Base-by-base conservation (phyloP, 2,113 vertebrate species). In the Raja brachyura region DNA sequence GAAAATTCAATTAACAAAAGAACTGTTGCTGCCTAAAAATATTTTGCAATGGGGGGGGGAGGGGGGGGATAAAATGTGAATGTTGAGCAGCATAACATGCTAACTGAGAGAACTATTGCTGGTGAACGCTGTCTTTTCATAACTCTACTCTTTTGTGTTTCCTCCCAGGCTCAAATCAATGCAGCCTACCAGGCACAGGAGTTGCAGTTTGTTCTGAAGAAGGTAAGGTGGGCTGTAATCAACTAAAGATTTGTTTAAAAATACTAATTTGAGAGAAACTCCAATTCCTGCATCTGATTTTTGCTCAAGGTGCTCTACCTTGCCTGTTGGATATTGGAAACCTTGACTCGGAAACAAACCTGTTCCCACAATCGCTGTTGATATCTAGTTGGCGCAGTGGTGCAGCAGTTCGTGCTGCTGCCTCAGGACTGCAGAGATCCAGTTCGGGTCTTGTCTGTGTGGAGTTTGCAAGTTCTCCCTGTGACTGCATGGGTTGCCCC, bases 161-260 rank as follows among this genome's bases (percentile, higher is more conserved):
- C 5, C 59, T 85, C 81, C 13, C 93, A 99, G 99, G 98, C 98
- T 0, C 96, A 97, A 59, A 96, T 99, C 94, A 99, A 99, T 94
- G 98, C 99, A 83, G 98, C 97, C 3, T 99, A 98, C 95, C 97
- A 99, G 94, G 25, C 95, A 22, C 81, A 93, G 20, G 99, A 99
- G 93, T 94, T 97, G 94, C 97, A 99, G 94, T 97, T 95, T 94
- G 96, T 96, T 0, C 93, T 99, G 83, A 96, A 61, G 93, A 98
- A 98, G 97, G 99, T 98, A 94, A 78, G 25, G 28, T 48, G 39
- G 39, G 39, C 39, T 48, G 39, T 48, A 48, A 48, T 48, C 39
- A 48, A 48, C 39, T 0, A 48, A 48, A 48, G 1, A 48, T 48
- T 48, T 48, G 39, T 48, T 48, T 48, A 48, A 48, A 48, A 48